Conservation (phyloP, 1,140 invertebrate genomes). For the Apolygus lucorum region DNA sequence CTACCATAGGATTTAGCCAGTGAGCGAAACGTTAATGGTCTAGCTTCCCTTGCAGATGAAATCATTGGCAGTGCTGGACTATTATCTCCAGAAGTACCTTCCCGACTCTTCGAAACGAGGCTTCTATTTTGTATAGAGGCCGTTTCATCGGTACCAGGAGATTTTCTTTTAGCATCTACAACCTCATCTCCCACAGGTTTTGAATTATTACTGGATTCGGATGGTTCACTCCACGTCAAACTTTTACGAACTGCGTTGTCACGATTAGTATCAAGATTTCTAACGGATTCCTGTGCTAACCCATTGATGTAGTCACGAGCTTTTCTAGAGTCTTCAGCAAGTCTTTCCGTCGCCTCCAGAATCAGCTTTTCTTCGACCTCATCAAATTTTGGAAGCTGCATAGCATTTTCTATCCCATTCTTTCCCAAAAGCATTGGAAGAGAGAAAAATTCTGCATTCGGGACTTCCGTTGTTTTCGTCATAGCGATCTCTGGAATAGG, state of each 20-base stretch:
- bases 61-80: too few relatives aligned
- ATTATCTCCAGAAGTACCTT: too few relatives aligned
- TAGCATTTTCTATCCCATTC: background rate
- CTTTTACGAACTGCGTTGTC: background rate
- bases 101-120: too few relatives aligned
- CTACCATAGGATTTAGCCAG: too few relatives aligned
- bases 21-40: too few relatives aligned
- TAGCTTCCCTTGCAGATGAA: too few relatives aligned
- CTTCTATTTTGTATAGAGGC: too few relatives aligned
- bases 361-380: too few relatives aligned
- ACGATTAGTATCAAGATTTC: background rate
- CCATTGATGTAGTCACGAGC: background rate
- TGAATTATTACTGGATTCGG: background rate
- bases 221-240: background rate
- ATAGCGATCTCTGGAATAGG: constrained; percentile 48
- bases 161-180: background rate
- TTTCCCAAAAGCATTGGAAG: constrained; percentile 42
- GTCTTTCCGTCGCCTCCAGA: background rate
- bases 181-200: background rate
- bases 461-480: constrained; percentile 41
- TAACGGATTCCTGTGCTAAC: background rate
- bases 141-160: background rate
- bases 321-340: background rate
- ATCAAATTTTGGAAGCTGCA: too few relatives aligned
- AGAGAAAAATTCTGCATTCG: constrained; percentile 41